Percentiles rank a stretch among this genome's conserved stretches.
phyloP scores from a whole-genome alignment of 2,888 invertebrate genomes.

The Drosophila rellima region DNA sequence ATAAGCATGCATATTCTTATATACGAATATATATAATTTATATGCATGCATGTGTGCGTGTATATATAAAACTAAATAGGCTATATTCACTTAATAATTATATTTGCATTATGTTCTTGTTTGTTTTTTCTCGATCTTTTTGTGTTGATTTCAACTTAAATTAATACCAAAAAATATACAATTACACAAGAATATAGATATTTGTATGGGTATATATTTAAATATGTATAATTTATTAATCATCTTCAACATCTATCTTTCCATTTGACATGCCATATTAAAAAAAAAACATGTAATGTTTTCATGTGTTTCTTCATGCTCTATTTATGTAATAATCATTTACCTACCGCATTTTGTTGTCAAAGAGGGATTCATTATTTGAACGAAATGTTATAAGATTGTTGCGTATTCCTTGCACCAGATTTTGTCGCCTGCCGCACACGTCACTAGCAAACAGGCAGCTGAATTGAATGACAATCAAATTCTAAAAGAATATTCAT shows the following conservation, averaged over 20 bases:
- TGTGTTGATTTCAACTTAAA: conserved; percentile 44
- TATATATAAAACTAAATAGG: conserved; percentile 65
- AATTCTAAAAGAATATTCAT: conserved; percentile 6
- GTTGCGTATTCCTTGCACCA: conserved; percentile 47
- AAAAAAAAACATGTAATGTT: conserved; percentile 27
- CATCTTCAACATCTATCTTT: neutral
- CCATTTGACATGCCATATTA: conserved; percentile 30
- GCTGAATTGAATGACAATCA: conserved; percentile 30
- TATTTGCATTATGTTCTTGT: conserved; percentile 45
- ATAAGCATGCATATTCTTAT: conserved; percentile 15
- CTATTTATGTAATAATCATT: conserved; percentile 13
- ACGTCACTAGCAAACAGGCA: conserved; percentile 10
- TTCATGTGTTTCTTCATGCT: neutral
- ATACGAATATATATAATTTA: conserved; percentile 10
- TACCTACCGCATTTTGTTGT: conserved; percentile 28
- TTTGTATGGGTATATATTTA: conserved; percentile 30
- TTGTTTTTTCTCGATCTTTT: neutral
- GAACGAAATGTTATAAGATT: conserved; percentile 47
- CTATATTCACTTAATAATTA: conserved; percentile 59
- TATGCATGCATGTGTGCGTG: conserved; percentile 30
- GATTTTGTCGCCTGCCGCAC: conserved; percentile 27
- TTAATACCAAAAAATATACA: conserved; percentile 59
- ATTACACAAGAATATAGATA: conserved; percentile 46
- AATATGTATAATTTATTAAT: conserved; percentile 28
- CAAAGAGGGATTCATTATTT: conserved; percentile 34